Conservation (phyloP, 2,113 vertebrate genomes). For the Pygathrix nemaeus region DNA sequence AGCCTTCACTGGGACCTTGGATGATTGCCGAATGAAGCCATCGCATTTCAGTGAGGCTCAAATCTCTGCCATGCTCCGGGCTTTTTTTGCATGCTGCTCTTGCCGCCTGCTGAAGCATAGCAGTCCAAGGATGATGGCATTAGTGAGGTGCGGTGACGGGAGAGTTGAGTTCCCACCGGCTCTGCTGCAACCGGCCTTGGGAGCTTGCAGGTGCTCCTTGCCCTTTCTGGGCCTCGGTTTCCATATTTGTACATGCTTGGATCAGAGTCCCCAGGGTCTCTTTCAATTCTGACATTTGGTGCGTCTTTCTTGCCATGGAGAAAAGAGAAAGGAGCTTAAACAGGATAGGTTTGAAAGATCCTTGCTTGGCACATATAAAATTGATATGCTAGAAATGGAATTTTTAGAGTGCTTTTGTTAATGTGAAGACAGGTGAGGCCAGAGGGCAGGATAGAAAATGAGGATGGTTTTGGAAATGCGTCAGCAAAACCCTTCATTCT, state of each 20-base stretch:
- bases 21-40: conserved; percentile 22
- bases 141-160: not conserved
- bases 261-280: not conserved
- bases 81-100: not conserved
- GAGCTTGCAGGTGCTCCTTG: not conserved
- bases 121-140: not conserved
- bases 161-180: not conserved
- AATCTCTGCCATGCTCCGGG: not conserved
- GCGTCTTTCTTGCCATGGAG: not conserved
- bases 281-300: not conserved
- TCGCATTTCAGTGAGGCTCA: not conserved
- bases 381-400: not conserved
- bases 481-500: not conserved
- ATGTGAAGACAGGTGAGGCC: not conserved
- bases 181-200: not conserved
- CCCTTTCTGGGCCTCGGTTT: not conserved
- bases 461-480: not conserved
- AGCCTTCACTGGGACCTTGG: not conserved
- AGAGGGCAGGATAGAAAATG: not conserved
- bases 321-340: not conserved
- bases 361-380: not conserved
- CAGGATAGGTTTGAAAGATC: not conserved
- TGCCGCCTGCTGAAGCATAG: not conserved
- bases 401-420: not conserved
- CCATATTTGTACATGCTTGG: not conserved